A percentile compares a stretch with the other conserved stretches of the same genome.
Evolutionary conservation across 2,113 vertebrate species (phyloP).

Genomic region (Alaudala cheleensis): DNA sequence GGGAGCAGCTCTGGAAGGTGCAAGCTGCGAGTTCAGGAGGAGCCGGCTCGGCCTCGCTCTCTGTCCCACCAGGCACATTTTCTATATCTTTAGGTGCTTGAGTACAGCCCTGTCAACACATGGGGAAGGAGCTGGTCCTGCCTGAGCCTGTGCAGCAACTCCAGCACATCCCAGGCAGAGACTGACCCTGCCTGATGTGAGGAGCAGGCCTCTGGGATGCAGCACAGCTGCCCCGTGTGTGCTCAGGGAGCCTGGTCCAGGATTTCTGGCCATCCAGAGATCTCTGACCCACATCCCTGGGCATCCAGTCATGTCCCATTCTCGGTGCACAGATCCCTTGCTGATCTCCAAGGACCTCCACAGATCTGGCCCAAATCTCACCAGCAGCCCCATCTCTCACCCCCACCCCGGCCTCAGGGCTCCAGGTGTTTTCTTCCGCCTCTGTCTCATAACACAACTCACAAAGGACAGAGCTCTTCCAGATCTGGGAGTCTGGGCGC

Average conservation of each 20-base stretch:
- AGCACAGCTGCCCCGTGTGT: rapidly evolving
- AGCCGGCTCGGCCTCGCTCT: rapidly evolving
- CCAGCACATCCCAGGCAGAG: not conserved
- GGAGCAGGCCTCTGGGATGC: not conserved
- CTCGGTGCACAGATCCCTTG: not conserved
- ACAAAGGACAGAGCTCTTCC: slow-evolving; percentile 44
- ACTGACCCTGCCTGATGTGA: not conserved
- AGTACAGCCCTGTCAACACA: slow-evolving; percentile 4
- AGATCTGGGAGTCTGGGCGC: not conserved
- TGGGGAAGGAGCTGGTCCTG: not conserved
- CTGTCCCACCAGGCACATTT: not conserved
- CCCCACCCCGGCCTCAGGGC: not conserved
- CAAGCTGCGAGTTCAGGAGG: not conserved
- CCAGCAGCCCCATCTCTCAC: not conserved
- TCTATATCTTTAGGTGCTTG: slow-evolving; percentile 4
- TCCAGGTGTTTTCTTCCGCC: slow-evolving; percentile 64
- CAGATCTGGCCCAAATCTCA: not conserved
- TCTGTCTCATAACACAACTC: slow-evolving; percentile 21
- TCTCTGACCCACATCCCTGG: not conserved
- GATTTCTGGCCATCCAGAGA: not conserved
- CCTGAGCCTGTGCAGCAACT: not conserved
- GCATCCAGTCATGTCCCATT: not conserved
- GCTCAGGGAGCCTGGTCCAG: not conserved
- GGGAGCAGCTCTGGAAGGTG: not conserved
- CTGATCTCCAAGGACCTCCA: not conserved